Conservation (phyloP, 1,140 invertebrate species). For the Zaprionus ornatus region DNA sequence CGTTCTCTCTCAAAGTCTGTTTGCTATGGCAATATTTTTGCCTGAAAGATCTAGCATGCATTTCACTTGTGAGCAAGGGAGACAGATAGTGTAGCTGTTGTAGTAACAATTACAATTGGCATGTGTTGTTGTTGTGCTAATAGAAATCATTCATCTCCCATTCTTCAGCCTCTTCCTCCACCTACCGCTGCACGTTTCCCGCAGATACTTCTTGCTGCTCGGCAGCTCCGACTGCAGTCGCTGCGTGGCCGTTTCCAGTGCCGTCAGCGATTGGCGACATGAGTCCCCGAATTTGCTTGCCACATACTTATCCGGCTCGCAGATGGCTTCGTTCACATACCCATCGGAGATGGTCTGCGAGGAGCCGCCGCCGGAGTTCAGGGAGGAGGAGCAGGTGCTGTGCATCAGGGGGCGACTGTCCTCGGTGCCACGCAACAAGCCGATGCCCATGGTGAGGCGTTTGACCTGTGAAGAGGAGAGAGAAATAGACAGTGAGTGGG, state of each 20-base stretch:
- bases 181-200: slow-evolving; percentile 82
- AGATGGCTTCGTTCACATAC: slow-evolving; percentile 90
- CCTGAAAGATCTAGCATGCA: background rate
- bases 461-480: slow-evolving; percentile 65
- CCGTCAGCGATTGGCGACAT: slow-evolving; percentile 81
- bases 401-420: slow-evolving; percentile 87
- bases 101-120: background rate
- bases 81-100: background rate
- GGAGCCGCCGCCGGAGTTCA: slow-evolving; percentile 84
- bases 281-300: slow-evolving; percentile 83
- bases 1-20: background rate
- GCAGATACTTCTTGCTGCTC: slow-evolving; percentile 74
- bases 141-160: background rate
- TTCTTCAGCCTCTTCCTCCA: background rate
- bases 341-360: slow-evolving; percentile 87
- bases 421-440: slow-evolving; percentile 83
- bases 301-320: slow-evolving; percentile 85
- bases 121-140: background rate
- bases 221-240: slow-evolving; percentile 66
- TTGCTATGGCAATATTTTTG: background rate
- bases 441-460: slow-evolving; percentile 83
- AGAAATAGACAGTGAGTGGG: slow-evolving; percentile 8
- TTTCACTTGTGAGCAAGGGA: background rate
- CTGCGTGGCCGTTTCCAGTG: slow-evolving; percentile 71
- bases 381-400: slow-evolving; percentile 85